A percentile compares a stretch with the other conserved stretches of the same genome.
These are phyloP conservation scores for Agriopis aurantiaria DNA, from an alignment of 2,888 invertebrate species.

Conservation along the genomic window DNA sequence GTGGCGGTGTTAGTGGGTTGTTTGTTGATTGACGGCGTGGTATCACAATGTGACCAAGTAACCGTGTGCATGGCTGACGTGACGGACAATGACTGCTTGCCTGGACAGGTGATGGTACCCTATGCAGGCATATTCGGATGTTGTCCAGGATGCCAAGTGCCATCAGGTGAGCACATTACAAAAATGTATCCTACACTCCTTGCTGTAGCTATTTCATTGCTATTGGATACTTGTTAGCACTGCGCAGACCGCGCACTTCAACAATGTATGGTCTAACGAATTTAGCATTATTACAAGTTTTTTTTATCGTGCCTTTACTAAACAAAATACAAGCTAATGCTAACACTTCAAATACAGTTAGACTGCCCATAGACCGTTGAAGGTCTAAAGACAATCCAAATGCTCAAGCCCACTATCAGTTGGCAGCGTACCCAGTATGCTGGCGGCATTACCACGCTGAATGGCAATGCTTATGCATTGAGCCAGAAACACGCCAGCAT, in stretches of 20 bases:
- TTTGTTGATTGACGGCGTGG: conserved; percentile 44
- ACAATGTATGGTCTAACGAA: background rate
- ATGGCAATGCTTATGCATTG: too few relatives aligned
- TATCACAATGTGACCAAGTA: conserved; percentile 65
- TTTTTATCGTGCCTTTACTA: too few relatives aligned
- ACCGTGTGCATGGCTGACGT: conserved; percentile 74
- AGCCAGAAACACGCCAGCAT: too few relatives aligned
- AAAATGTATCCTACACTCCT: background rate
- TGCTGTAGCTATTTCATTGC: background rate
- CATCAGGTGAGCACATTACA: conserved; percentile 45
- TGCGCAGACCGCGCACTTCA: background rate
- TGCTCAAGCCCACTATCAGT: too few relatives aligned
- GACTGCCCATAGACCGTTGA: too few relatives aligned
- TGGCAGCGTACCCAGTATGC: too few relatives aligned
- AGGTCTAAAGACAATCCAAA: too few relatives aligned
- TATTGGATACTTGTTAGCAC: background rate
- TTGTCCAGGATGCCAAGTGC: conserved; percentile 75
- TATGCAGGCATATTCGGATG: conserved; percentile 68
- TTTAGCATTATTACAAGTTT: background rate
- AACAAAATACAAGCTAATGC: too few relatives aligned
- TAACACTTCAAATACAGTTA: too few relatives aligned
- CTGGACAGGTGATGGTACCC: conserved; percentile 58
- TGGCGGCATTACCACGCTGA: too few relatives aligned
- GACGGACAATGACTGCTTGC: conserved; percentile 59
- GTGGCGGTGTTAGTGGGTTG: conserved; percentile 42